These are phyloP conservation scores for Metaphire vulgaris DNA, from an alignment of 1,140 invertebrate species.

Conservation along the genomic window DNA sequence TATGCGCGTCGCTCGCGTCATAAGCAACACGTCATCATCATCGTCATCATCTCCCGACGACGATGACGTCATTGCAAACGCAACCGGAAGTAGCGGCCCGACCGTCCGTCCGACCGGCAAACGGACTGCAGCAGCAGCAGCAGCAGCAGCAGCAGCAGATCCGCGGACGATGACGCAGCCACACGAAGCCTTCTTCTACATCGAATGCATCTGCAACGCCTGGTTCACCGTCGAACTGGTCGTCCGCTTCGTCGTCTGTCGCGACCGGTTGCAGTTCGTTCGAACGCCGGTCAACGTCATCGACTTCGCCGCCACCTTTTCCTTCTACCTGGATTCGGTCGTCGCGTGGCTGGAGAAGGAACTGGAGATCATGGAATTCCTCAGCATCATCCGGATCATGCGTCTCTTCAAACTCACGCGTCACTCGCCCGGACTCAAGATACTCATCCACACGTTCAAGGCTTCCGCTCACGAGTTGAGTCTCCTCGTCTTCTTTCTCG, in stretches of 20 bases:
- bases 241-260: conserved; percentile 76
- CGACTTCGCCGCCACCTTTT: conserved; percentile 84
- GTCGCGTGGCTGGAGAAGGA: conserved; percentile 71
- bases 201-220: no score
- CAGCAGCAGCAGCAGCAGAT: no score
- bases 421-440: no score
- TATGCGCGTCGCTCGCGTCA: conserved; percentile 72
- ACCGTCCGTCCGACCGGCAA: no score
- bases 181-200: conserved; percentile 96
- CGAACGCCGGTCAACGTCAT: conserved; percentile 65
- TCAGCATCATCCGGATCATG: conserved; percentile 96
- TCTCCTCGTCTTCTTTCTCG: no score
- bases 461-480: no score
- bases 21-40: no score
- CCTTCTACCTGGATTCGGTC: conserved; percentile 89
- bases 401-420: conserved; percentile 94
- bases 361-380: conserved; percentile 91
- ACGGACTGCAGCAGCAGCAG: no score
- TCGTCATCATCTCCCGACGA: no score
- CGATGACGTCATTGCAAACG: no score
- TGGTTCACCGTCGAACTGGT: conserved; percentile 84
- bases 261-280: conserved; percentile 54
- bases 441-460: no score
- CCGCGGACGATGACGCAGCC: conserved; percentile 77
- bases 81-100: no score